Evolutionary conservation across 2,113 vertebrate genomes (phyloP).

Genomic region (Oncorhynchus masou): DNA sequence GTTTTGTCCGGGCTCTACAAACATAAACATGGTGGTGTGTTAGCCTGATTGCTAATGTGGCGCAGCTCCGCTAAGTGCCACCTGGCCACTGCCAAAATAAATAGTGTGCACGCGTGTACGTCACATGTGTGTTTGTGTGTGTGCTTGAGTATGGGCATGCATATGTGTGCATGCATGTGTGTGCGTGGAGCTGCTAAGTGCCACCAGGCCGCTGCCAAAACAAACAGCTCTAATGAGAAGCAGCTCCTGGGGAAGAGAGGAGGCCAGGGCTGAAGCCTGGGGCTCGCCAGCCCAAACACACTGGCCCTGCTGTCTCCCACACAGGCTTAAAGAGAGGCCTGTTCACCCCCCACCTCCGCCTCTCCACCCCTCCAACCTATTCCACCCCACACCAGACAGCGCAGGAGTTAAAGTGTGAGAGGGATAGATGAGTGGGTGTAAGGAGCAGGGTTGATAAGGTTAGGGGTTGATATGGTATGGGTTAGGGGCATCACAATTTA

Average conservation of each 20-base stretch:
- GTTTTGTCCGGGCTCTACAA: slow-evolving; percentile 38
- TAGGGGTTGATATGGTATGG: neutral
- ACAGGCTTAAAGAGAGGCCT: slow-evolving; percentile 69
- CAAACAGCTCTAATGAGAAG: slow-evolving; percentile 79
- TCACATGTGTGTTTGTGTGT: slow-evolving; percentile 9
- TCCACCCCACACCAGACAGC: slow-evolving; percentile 36
- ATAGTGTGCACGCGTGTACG: slow-evolving; percentile 29
- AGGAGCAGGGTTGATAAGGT: slow-evolving; percentile 6
- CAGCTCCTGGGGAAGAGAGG: slow-evolving; percentile 64
- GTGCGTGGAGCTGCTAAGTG: slow-evolving; percentile 69
- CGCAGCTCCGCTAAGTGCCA: slow-evolving; percentile 68
- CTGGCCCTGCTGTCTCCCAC: slow-evolving; percentile 68
- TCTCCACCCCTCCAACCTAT: slow-evolving; percentile 18
- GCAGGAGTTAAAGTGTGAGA: slow-evolving; percentile 31
- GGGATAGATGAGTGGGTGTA: slow-evolving; percentile 5
- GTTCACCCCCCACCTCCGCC: slow-evolving; percentile 56
- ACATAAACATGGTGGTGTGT: slow-evolving; percentile 64
- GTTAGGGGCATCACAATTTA: neutral
- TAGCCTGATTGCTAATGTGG: slow-evolving; percentile 61
- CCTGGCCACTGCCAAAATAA: slow-evolving; percentile 69
- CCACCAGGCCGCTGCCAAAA: slow-evolving; percentile 70
- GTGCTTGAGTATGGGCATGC: slow-evolving; percentile 1
- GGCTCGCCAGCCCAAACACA: slow-evolving; percentile 67
- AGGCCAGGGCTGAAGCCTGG: slow-evolving; percentile 21
- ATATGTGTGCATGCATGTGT: neutral